A percentile compares a stretch with the other conserved stretches of the same genome.
Conservation (phyloP, 2,888 invertebrate species). For the Druceiella hillmani region DNA sequence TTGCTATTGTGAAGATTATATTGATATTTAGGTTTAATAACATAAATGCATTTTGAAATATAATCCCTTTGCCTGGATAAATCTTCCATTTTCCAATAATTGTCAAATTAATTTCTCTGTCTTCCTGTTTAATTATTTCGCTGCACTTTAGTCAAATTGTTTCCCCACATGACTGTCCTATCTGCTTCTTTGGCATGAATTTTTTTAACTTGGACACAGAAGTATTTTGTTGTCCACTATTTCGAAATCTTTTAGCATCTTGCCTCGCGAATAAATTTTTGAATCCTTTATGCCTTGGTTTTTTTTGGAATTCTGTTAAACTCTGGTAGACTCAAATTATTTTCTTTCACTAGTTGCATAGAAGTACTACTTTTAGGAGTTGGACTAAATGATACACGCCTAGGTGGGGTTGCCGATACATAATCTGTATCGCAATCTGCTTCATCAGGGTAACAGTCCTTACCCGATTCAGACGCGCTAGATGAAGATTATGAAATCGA, state of each 20-base stretch:
- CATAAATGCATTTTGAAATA: conserved; percentile 12
- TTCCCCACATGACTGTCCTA: conserved; percentile 1
- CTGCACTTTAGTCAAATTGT: conserved; percentile 1
- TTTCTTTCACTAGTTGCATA: too few relatives aligned
- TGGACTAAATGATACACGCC: conserved; percentile 11
- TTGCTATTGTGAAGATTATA: conserved; percentile 14
- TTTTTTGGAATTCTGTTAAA: too few relatives aligned
- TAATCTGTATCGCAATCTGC: conserved; percentile 16
- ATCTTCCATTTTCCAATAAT: conserved; percentile 3
- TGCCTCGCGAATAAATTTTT: too few relatives aligned
- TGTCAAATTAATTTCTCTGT: conserved; percentile 1
- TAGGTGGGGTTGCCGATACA: conserved; percentile 10
- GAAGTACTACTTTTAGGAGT: conserved; percentile 7
- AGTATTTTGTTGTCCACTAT: conserved; percentile 2
- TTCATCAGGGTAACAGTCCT: conserved; percentile 17
- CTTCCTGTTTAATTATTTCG: neutral
- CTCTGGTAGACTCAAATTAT: too few relatives aligned
- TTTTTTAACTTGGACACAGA: conserved; percentile 3
- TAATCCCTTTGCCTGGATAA: neutral
- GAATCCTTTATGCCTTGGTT: too few relatives aligned
- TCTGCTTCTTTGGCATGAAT: neutral
- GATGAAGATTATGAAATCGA: conserved; percentile 13
- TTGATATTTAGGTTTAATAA: conserved; percentile 16
- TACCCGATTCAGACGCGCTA: conserved; percentile 14
- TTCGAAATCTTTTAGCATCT: conserved; percentile 2